These are phyloP conservation scores for Arvicola amphibius DNA, from an alignment of 2,797 vertebrate genomes.

Conservation along the genomic window DNA sequence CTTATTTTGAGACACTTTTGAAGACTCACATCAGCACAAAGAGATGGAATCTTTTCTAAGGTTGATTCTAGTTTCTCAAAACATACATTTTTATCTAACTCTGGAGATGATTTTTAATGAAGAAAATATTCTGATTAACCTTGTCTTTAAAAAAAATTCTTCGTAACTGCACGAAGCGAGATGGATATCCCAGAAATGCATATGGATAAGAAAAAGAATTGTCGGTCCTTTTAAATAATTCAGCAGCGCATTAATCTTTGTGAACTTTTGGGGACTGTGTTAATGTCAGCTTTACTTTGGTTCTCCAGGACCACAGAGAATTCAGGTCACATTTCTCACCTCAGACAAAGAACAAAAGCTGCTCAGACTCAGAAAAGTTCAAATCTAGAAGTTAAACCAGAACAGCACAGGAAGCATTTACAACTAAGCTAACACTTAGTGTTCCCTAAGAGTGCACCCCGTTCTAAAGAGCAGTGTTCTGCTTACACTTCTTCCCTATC, in stretches of 20 bases:
- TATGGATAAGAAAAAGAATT: conserved; percentile 61
- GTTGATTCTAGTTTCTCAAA: background rate
- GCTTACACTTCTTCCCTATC: background rate
- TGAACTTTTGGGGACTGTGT: conserved; percentile 33
- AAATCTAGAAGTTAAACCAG: background rate
- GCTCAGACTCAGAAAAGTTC: background rate
- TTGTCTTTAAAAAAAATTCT: conserved; percentile 30
- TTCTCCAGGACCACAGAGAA: background rate
- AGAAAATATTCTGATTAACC: conserved; percentile 56
- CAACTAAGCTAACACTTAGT: background rate
- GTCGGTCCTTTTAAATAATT: conserved; percentile 68
- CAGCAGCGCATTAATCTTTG: conserved; percentile 48
- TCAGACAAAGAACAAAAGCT: background rate
- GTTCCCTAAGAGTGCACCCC: background rate
- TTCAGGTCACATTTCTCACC: background rate
- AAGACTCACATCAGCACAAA: background rate
- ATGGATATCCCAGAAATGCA: conserved; percentile 34
- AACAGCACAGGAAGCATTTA: background rate
- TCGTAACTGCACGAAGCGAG: background rate
- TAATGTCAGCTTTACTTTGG: conserved; percentile 36
- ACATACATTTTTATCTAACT: conserved; percentile 44
- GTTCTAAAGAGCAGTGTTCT: background rate
- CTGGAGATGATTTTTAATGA: conserved; percentile 33
- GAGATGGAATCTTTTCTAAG: background rate
- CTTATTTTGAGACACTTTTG: background rate